Base-by-base conservation (phyloP, 1,140 invertebrate genomes). In the Dendroctonus ponderosae region DNA sequence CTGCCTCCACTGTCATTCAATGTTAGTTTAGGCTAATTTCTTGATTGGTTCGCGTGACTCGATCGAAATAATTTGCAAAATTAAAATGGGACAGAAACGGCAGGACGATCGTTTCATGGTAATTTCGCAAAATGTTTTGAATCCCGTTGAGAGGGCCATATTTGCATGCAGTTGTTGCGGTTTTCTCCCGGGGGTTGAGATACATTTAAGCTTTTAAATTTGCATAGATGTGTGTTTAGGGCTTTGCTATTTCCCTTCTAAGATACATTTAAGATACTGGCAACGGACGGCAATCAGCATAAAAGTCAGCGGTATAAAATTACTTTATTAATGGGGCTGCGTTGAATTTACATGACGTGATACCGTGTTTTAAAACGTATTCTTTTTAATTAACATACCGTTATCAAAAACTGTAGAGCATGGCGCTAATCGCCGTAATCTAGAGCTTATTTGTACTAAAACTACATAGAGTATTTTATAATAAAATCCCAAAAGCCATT, bases 21-120 rank as follows among this genome's bases (percentile, higher is more conserved):
- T 70, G 58, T 70, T 70, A 50, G 69, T 62, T 70, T 70, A 67
- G 61, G 66, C 62, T 66, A 68, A 70, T 68, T 65, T 49, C 66
- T 68, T 68, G 66, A 70, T 70, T 65, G 62, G 59, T 38, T 70
- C 42, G 69, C 69, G 66, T 70, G 69, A 70, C 66, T 68, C 42
- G 61, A 60, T 63, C 56, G 54, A 67, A 67, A 63, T 68, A 70
- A 70, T 68, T 62, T 49, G 66, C 44, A 50, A 65, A 68, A 70
- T 70, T 70, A 66, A 70, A 70, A 70, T 64, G 53, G 61, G 67
- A 65, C 62, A 68, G 62, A 50, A 65, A 70, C 26, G 26, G 26
- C 26, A 26, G 26, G 26, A 58, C 64, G 62, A 39, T 41, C 39
- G 49, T 66, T 56, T 70, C 57, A 70, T 69, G 67, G 14, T 65